Conservation (phyloP, 2,113 vertebrate species). For the Aspidoscelis tigris region DNA sequence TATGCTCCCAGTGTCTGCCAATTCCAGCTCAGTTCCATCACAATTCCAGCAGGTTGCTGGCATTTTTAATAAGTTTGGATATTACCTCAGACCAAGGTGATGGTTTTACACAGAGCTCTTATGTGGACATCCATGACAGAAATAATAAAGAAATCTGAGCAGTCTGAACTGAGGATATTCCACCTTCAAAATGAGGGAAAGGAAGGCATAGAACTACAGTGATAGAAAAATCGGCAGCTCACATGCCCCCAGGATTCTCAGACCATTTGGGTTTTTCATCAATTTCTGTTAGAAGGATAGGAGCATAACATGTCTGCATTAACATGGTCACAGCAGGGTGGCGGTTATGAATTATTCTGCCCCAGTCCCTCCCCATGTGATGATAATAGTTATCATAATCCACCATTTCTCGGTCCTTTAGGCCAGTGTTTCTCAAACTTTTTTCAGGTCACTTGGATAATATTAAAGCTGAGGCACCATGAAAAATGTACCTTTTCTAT, state of each 20-base stretch:
- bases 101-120: constrained; percentile 2
- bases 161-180: background rate
- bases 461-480: too few species aligned
- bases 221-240: background rate
- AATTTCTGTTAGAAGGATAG: background rate
- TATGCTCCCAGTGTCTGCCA: too few species aligned
- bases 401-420: background rate
- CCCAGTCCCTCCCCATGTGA: background rate
- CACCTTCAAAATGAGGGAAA: background rate
- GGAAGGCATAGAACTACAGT: background rate
- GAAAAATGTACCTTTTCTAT: too few species aligned
- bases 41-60: too few species aligned
- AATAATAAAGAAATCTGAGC: background rate
- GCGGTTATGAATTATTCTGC: background rate
- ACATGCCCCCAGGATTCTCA: background rate
- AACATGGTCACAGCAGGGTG: background rate
- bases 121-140: background rate
- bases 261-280: background rate
- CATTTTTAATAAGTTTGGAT: too few species aligned
- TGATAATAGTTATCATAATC: background rate
- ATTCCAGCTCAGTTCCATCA: too few species aligned
- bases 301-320: background rate
- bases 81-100: background rate
- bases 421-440: background rate
- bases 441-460: too few species aligned